Base-by-base conservation (phyloP, 2,113 vertebrate species). In the Pitta sordida region DNA sequence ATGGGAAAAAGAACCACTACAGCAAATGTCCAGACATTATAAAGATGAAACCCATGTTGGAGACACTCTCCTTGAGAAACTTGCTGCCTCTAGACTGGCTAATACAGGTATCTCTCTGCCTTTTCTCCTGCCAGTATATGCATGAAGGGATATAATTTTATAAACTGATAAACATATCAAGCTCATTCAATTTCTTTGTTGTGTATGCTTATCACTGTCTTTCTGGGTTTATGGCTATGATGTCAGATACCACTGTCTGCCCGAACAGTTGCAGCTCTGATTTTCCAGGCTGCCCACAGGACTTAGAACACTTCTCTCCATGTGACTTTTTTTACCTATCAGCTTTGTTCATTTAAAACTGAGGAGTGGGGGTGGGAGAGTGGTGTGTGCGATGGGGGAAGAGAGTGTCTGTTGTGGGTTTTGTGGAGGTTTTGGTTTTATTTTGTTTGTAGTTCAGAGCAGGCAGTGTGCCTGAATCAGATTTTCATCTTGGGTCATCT, bases 1-100 rank as follows among this genome's bases (percentile, higher is more conserved):
- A 13, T 99, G 99, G 99, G 98, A 99, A 93, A 98, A 98, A 79
- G 98, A 99, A 91, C 98, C 99, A 11, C 97, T 99, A 24, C 98
- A 97, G 71, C 98, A 98, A 91, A 97, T 99, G 97, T 99, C 99
- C 27, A 97, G 96, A 63, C 99, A 99, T 97, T 99, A 99, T 96
- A 98, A 97, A 95, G 98, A 99, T 39, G 97, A 98, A 53, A 98
- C 96, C 43, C 96, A 97, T 5, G 97, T 99, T 93, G 98, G 97
- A 49, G 98, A 99, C 20, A 44, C 90, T 41, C 95, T 99, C 15
- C 98, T 99, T 36, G 97, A 99, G 91, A 99, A 98, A 87, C 98
- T 99, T 67, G 98, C 99, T 36, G 98, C 98, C 49, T 99, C 99
- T 82, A 98, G 99, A 85, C 97, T 98, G 52, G 98, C 99, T 86